phyloP scores from a whole-genome alignment of 1,140 invertebrate species.

The Lamellibrachia luymesi region DNA sequence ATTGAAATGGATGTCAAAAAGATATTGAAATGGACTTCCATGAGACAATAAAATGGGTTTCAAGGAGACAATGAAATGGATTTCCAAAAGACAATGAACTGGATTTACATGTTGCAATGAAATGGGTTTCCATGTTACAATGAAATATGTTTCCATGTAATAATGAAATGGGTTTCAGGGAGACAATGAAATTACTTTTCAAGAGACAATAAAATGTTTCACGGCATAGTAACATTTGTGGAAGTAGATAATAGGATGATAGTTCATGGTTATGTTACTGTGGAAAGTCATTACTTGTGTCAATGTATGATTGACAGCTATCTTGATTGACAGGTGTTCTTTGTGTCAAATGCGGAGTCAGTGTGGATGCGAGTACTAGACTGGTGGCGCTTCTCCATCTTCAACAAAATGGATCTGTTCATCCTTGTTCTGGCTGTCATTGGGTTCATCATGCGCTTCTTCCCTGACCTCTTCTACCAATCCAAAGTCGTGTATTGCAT shows the following conservation, averaged over 20 bases:
- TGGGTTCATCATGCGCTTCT: slow-evolving; percentile 20
- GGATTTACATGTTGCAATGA: too few species aligned
- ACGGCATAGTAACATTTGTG: too few species aligned
- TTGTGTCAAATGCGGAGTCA: slow-evolving; percentile 18
- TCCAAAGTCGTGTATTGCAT: slow-evolving; percentile 45
- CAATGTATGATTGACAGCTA: background rate
- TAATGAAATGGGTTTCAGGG: too few species aligned
- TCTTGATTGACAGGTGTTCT: slow-evolving; percentile 35
- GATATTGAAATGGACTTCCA: background rate
- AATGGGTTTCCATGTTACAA: too few species aligned
- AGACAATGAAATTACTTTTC: background rate
- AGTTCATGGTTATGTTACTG: too few species aligned
- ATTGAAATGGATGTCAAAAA: too few species aligned
- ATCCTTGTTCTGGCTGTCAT: slow-evolving; percentile 46
- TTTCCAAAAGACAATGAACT: too few species aligned
- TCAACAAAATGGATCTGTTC: slow-evolving; percentile 43
- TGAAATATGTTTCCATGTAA: too few species aligned
- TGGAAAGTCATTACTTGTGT: too few species aligned
- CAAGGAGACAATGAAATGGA: background rate
- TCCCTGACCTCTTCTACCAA: slow-evolving; percentile 27
- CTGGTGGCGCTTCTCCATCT: slow-evolving; percentile 42
- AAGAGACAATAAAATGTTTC: background rate
- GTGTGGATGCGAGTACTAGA: slow-evolving; percentile 12
- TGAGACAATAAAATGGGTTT: too few species aligned
- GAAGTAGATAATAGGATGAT: too few species aligned